Base-by-base conservation (phyloP, 2,888 invertebrate species). In the Salpingus planirostris region DNA sequence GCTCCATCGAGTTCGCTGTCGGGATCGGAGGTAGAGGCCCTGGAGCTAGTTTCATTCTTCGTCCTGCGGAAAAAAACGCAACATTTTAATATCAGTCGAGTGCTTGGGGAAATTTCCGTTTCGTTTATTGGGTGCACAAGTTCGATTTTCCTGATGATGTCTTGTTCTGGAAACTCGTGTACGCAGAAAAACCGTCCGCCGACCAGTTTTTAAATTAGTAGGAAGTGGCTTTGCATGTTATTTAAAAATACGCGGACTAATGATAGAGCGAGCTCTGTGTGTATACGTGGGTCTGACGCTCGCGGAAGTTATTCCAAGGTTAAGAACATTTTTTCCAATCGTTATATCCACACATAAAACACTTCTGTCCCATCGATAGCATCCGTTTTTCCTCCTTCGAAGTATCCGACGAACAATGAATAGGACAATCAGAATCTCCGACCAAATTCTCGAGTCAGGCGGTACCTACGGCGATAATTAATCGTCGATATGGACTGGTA, bases 1-100 rank as follows among this genome's bases (percentile, higher is more conserved):
- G 77, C 66, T 83, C 79, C 76, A 83, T 80, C 47, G 76, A 73
- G 68, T 78, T 76, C 50, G 50, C 53, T 50, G 56, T 54, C 30
- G 65, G 62, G 32, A 65, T 62, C 11, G 64, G 63, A 15, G 65
- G 65, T 25, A 66, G 44, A 24, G 61, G 62, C 29, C 60, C 64
- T 46, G 71, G 69, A 57, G 71, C 60, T 46, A 71, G 60, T 65
- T 72, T 72, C 72, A 72, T 72, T 59, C 51, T 61, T 47, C 28
- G 18, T 29, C 11, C 29, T 33, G 31, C 10, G 25, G 27, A 11
- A 8, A 18, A 40, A 41, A 28, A 29, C 8, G 10, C 24, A 31
- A 27, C 22, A 35, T 31, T 25, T 24, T 11, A 6, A 11, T 29
- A 21, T 21, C 10, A 21, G 29, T 4, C 24, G 13, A 29, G 27